Evolutionary conservation across 2,888 invertebrate species (phyloP).

Genomic region (Drosophila neonasuta): DNA sequence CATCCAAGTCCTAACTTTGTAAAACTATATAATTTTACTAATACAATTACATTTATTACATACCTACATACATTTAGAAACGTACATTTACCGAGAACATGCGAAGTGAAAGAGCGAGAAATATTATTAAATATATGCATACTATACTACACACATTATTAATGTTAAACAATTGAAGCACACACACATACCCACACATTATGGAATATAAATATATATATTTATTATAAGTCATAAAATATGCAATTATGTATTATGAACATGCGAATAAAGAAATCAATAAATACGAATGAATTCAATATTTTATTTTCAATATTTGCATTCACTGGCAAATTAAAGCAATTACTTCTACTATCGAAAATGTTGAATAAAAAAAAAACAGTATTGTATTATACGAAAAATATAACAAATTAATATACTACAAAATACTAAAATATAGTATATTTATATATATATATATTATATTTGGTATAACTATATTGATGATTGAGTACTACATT

Average conservation of each 20-base stretch:
- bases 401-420: too few relatives aligned
- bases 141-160: slow-evolving; percentile 46
- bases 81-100: slow-evolving; percentile 35
- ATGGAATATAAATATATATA: slow-evolving; percentile 48
- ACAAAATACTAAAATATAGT: too few relatives aligned
- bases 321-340: too few relatives aligned
- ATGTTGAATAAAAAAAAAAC: too few relatives aligned
- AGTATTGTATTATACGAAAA: too few relatives aligned
- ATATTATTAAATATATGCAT: slow-evolving; percentile 40
- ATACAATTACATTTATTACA: slow-evolving; percentile 25
- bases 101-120: slow-evolving; percentile 28
- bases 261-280: slow-evolving; percentile 73
- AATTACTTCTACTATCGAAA: too few relatives aligned
- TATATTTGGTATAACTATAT: too few relatives aligned
- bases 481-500: too few relatives aligned
- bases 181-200: slow-evolving; percentile 60
- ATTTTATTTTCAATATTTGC: neutral
- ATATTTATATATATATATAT: too few relatives aligned
- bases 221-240: slow-evolving; percentile 72
- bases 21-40: slow-evolving; percentile 39
- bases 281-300: slow-evolving; percentile 69
- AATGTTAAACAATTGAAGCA: slow-evolving; percentile 68
- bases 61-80: slow-evolving; percentile 18
- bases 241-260: slow-evolving; percentile 78
- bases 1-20: slow-evolving; percentile 57